A percentile compares a stretch with the other conserved stretches of the same genome.
Conservation (phyloP, 2,888 invertebrate species). For the Lepidochitona cinerea region DNA sequence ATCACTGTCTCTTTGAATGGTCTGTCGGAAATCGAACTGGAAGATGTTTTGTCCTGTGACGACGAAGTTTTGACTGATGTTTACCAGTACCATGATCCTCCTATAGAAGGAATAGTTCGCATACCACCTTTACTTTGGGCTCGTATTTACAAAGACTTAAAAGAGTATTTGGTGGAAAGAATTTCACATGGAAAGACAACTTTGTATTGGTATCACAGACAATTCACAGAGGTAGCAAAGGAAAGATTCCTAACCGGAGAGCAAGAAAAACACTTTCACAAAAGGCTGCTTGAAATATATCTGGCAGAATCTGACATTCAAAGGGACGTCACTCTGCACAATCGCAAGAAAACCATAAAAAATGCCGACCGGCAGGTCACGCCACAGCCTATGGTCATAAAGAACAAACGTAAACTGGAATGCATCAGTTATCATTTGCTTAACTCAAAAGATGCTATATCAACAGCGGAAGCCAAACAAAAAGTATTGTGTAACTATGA, state of each 20-base stretch:
- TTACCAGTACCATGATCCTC: conserved; percentile 66
- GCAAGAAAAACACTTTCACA: conserved; percentile 43
- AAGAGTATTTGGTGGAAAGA: conserved; percentile 61
- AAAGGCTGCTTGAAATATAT: conserved; percentile 49
- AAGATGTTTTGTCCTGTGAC: conserved; percentile 66
- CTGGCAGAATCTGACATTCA: conserved; percentile 48
- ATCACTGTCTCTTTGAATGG: conserved; percentile 62
- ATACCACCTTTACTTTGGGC: conserved; percentile 64
- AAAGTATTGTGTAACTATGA: conserved; percentile 50
- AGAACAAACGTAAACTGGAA: conserved; percentile 53
- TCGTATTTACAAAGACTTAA: conserved; percentile 55
- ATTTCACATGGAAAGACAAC: conserved; percentile 57
- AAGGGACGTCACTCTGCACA: conserved; percentile 46
- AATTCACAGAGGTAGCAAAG: conserved; percentile 60
- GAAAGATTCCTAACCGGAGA: conserved; percentile 42
- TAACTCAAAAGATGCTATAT: conserved; percentile 30
- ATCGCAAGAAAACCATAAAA: conserved; percentile 48
- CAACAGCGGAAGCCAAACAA: conserved; percentile 35
- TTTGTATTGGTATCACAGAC: conserved; percentile 65
- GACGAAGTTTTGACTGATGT: conserved; percentile 61
- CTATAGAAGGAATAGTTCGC: conserved; percentile 58
- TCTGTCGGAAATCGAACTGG: conserved; percentile 62
- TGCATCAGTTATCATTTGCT: conserved; percentile 51
- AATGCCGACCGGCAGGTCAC: conserved; percentile 63
- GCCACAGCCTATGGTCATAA: conserved; percentile 43